Base-by-base conservation (phyloP, 2,888 invertebrate genomes). In the Panorpa germanica region DNA sequence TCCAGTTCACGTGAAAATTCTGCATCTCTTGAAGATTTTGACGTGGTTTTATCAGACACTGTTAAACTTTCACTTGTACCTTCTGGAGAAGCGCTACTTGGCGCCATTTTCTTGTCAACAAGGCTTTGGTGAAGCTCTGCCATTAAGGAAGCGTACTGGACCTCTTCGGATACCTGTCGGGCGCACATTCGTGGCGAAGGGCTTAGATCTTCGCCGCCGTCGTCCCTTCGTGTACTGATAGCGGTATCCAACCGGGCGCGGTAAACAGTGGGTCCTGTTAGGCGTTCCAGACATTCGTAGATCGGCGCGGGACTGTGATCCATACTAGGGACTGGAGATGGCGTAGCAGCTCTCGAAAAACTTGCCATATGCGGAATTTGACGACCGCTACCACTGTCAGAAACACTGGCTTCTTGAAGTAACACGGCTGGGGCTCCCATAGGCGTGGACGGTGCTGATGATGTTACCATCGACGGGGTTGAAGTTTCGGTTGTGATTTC, bases 331-430 rank as follows among this genome's bases (percentile, higher is more conserved):
- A 51, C 49, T 6, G 60, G 60, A 6, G 59, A 59, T 19, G 58
- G 52, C 9, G 58, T 55, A 2, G 32, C 32, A 11, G 26, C 26
- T 20, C 56, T 45, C 2, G 59, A 59, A 41, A 61, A 61, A 39
- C 59, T 60, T 38, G 55, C 57, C 59, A 61, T 58, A 41, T 57
- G 52, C 39, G 52, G 50, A 35, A 59, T 39, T 37, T 57, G 57
- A 24, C 59, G 45, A 38, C 54, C 53, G 38, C 52, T 41, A 38
- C 48, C 50, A 31, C 53, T 54, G 37, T 56, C 55, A 7, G 53
- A 53, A 12, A 52, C 55, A n/a, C n/a, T n/a, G n/a, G n/a, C n/a
- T n/a, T n/a, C n/a, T 40, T 41, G 21, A 46, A 46, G 39, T 49
- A 49, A 37, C 49, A 43, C 4, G 47, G 26, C 28, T 42, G 31